Percentiles rank a stretch among this genome's conserved stretches.
Evolutionary conservation across 2,113 vertebrate species (phyloP).

Genomic region (Tenebrosternarchus preto): DNA sequence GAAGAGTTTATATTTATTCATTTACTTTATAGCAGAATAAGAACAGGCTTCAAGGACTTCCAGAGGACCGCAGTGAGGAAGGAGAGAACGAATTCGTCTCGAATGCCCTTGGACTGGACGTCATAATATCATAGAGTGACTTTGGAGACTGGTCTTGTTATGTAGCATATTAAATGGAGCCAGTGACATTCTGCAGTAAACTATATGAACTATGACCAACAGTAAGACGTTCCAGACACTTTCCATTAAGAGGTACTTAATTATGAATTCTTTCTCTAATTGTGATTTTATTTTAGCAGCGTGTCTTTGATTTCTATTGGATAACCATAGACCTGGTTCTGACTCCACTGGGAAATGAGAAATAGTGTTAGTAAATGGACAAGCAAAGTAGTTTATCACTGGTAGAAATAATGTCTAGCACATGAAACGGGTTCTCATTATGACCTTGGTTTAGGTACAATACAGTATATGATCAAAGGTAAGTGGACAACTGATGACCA

Average conservation of each 20-base stretch:
- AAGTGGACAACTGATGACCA: too few relatives aligned
- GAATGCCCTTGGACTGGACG: constrained; percentile 60
- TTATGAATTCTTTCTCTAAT: constrained; percentile 20
- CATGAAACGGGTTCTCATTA: too few relatives aligned
- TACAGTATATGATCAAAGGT: too few relatives aligned
- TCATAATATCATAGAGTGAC: constrained; percentile 34
- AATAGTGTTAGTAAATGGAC: too few relatives aligned
- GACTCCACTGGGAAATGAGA: neutral
- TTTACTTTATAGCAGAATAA: constrained; percentile 70
- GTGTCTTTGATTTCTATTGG: neutral
- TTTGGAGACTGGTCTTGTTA: constrained; percentile 38
- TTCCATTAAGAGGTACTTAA: constrained; percentile 20
- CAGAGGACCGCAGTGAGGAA: constrained; percentile 53
- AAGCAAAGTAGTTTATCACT: too few relatives aligned
- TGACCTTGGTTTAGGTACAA: too few relatives aligned
- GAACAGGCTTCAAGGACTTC: constrained; percentile 66
- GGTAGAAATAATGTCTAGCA: too few relatives aligned
- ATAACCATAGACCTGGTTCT: neutral
- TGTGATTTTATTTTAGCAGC: neutral
- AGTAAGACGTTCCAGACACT: constrained; percentile 22
- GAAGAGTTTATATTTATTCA: constrained; percentile 67
- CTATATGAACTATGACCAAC: constrained; percentile 29
- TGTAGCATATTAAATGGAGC: constrained; percentile 32
- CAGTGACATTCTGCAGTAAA: neutral
- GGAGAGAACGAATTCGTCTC: constrained; percentile 40